Percentiles rank a stretch among this genome's conserved stretches.
phyloP scores from a whole-genome alignment of 2,797 vertebrate species.

The Hapalemur alaotrensis region DNA sequence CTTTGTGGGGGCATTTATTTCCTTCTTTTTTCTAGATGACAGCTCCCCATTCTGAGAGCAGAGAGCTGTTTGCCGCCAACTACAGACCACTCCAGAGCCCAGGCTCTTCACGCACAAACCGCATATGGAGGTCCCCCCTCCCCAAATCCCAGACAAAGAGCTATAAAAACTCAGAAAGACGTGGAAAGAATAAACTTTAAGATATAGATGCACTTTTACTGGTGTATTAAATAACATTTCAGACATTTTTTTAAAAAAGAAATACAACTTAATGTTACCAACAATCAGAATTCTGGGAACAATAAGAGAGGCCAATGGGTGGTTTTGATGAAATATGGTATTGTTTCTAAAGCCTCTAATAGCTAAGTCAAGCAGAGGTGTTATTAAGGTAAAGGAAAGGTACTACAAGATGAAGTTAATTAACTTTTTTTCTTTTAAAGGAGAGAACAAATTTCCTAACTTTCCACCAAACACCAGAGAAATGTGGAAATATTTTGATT shows the following conservation, averaged over 20 bases:
- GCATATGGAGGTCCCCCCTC: background rate
- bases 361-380: constrained; percentile 59
- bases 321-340: constrained; percentile 57
- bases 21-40: constrained; percentile 35
- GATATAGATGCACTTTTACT: constrained; percentile 76
- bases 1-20: constrained; percentile 53
- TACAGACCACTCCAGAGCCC: constrained; percentile 23
- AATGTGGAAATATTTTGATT: constrained; percentile 52
- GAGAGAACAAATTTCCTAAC: constrained; percentile 8
- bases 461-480: constrained; percentile 49
- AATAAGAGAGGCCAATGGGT: constrained; percentile 60
- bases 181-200: constrained; percentile 75
- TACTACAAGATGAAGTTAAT: constrained; percentile 59
- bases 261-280: constrained; percentile 71
- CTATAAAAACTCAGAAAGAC: constrained; percentile 77
- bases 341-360: constrained; percentile 64
- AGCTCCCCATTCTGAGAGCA: constrained; percentile 44
- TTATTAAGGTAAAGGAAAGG: constrained; percentile 52
- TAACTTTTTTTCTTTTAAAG: constrained; percentile 27
- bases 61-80: constrained; percentile 39
- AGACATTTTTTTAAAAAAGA: constrained; percentile 57
- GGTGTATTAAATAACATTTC: constrained; percentile 72
- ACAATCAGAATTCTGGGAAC: constrained; percentile 72
- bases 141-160: constrained; percentile 75
- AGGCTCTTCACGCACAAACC: background rate